phyloP scores from a whole-genome alignment of 2,797 vertebrate species.

The Corythornis leucogaster region DNA sequence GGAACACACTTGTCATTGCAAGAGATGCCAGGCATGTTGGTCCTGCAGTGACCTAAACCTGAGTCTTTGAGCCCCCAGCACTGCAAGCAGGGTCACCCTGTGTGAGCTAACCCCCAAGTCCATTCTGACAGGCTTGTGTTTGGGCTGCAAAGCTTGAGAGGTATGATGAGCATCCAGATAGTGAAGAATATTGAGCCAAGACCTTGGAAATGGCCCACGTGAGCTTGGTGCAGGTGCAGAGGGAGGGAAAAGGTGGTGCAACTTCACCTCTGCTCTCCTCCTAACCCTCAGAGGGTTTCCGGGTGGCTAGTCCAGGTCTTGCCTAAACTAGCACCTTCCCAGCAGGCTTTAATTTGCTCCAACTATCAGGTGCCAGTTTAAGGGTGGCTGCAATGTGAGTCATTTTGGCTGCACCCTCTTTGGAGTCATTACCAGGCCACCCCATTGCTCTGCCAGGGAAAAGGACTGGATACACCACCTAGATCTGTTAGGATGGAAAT shows the following conservation, averaged over 20 bases:
- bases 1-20: not conserved
- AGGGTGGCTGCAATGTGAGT: not conserved
- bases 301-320: not conserved
- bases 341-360: not conserved
- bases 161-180: rapidly evolving
- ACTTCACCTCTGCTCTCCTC: not conserved
- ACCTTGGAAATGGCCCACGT: rapidly evolving
- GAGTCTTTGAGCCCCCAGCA: not conserved
- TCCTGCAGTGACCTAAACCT: not conserved
- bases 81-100: not conserved
- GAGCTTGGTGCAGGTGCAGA: not conserved
- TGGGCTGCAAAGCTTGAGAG: not conserved
- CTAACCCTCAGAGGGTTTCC: rapidly evolving
- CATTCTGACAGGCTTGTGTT: not conserved
- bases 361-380: not conserved
- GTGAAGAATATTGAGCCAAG: not conserved
- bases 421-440: not conserved
- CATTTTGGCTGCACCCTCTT: not conserved
- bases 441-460: not conserved
- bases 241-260: not conserved
- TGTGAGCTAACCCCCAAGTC: rapidly evolving
- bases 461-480: not conserved
- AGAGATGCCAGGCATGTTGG: not conserved
- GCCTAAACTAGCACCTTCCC: not conserved
- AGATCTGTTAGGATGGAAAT: not conserved